Evolutionary conservation across 2,113 vertebrate genomes (phyloP).

Genomic region (Tetraodon nigroviridis): DNA sequence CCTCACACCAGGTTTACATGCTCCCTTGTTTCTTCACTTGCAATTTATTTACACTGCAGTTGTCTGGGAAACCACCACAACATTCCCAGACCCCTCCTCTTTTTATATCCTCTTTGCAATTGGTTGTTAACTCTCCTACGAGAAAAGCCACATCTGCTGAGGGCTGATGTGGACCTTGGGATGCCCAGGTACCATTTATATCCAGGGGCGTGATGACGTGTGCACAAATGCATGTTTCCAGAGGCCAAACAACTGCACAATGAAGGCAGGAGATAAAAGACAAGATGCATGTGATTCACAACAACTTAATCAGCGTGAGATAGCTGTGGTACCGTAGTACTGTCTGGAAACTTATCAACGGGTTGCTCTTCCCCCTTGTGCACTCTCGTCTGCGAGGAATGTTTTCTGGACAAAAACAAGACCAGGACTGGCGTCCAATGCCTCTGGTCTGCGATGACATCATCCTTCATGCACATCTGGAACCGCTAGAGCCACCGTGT

Average conservation of each 20-base stretch:
- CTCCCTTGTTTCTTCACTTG: constrained; percentile 16
- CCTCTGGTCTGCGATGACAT: constrained; percentile 74
- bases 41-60: constrained; percentile 65
- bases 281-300: constrained; percentile 49
- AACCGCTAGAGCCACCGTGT: constrained; percentile 55
- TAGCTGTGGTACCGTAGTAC: constrained; percentile 20
- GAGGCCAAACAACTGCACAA: constrained; percentile 11
- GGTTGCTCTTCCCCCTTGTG: constrained; percentile 38
- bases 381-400: constrained; percentile 42
- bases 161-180: constrained; percentile 35
- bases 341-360: constrained; percentile 53
- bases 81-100: constrained; percentile 48
- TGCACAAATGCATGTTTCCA: constrained; percentile 5
- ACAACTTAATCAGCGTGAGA: constrained; percentile 43
- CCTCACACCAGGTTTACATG: constrained; percentile 39
- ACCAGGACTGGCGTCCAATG: constrained; percentile 41
- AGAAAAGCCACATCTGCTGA: constrained; percentile 45
- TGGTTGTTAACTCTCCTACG: constrained; percentile 34
- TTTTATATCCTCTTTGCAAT: constrained; percentile 18
- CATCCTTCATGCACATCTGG: constrained; percentile 72
- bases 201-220: constrained; percentile 11
- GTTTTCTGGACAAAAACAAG: constrained; percentile 57
- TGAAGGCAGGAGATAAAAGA: constrained; percentile 16
- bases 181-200: constrained; percentile 58
- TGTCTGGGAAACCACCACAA: constrained; percentile 67